Conservation (phyloP, 2,888 invertebrate species). For the Xanthia icteritia region DNA sequence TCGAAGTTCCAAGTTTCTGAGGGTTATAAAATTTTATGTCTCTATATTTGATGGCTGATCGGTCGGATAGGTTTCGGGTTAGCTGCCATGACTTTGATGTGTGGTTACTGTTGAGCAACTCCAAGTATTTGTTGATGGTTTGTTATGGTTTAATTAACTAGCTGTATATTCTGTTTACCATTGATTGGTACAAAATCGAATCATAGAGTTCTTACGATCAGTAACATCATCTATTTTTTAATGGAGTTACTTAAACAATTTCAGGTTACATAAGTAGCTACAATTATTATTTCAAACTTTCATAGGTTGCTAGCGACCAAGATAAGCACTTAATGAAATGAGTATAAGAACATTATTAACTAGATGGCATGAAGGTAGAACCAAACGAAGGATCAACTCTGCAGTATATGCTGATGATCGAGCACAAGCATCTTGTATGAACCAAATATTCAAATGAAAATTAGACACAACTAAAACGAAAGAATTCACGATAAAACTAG, state of each 20-base stretch:
- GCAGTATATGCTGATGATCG: background rate
- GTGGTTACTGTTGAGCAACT: constrained; percentile 47
- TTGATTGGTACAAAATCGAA: constrained; percentile 29
- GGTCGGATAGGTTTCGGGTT: constrained; percentile 65
- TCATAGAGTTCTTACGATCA: background rate
- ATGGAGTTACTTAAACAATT: background rate
- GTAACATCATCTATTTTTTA: background rate
- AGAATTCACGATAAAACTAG: constrained; percentile 29
- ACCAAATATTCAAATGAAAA: constrained; percentile 2
- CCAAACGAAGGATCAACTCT: background rate
- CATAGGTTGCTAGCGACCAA: background rate
- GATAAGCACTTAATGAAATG: background rate
- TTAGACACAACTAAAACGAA: background rate
- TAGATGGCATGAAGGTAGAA: background rate
- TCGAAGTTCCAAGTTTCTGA: constrained; percentile 68
- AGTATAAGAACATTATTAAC: background rate
- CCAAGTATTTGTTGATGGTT: constrained; percentile 54
- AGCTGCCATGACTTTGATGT: constrained; percentile 27
- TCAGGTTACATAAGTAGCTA: background rate
- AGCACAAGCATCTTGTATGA: background rate
- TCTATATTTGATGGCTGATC: constrained; percentile 75
- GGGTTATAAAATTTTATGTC: constrained; percentile 82
- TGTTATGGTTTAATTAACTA: constrained; percentile 51
- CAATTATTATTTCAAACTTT: background rate
- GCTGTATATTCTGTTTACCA: background rate